Conservation (phyloP, 2,888 invertebrate species). For the Monoplex corrugatus region DNA sequence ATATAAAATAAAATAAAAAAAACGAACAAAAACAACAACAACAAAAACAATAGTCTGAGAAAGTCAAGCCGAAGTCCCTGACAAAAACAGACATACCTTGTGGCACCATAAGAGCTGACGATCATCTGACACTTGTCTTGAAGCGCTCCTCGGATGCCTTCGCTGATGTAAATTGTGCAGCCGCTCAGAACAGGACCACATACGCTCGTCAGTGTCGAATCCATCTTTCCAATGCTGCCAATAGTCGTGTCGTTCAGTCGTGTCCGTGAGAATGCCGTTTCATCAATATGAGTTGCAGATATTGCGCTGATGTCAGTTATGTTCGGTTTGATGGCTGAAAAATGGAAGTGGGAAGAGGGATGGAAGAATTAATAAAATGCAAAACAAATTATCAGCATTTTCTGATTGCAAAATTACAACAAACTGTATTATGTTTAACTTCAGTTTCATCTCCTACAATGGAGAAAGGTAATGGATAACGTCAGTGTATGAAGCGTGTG, state of each 20-base stretch:
- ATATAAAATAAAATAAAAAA: neutral
- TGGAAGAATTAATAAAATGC: too few relatives aligned
- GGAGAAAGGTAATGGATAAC: too few relatives aligned
- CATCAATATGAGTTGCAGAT: constrained; percentile 50
- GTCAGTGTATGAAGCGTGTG: too few relatives aligned
- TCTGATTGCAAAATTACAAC: too few relatives aligned
- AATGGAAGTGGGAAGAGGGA: too few relatives aligned
- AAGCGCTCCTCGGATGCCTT: constrained; percentile 86
- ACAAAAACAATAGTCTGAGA: too few relatives aligned
- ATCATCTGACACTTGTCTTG: constrained; percentile 87
- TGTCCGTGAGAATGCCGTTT: constrained; percentile 47
- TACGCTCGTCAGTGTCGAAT: constrained; percentile 87
- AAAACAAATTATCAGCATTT: too few relatives aligned
- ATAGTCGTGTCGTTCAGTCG: constrained; percentile 35
- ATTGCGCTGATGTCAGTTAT: constrained; percentile 57
- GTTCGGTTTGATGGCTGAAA: constrained; percentile 47
- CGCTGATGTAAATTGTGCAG: constrained; percentile 89
- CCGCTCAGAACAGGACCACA: constrained; percentile 92
- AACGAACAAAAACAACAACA: neutral
- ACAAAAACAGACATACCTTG: constrained; percentile 83
- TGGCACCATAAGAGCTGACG: constrained; percentile 91
- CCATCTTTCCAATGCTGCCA: constrained; percentile 81
- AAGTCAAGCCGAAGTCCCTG: neutral
- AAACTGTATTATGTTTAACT: too few relatives aligned
- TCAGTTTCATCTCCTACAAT: too few relatives aligned